Conservation (phyloP, 2,113 vertebrate genomes). For the Clarias macrocephalus region DNA sequence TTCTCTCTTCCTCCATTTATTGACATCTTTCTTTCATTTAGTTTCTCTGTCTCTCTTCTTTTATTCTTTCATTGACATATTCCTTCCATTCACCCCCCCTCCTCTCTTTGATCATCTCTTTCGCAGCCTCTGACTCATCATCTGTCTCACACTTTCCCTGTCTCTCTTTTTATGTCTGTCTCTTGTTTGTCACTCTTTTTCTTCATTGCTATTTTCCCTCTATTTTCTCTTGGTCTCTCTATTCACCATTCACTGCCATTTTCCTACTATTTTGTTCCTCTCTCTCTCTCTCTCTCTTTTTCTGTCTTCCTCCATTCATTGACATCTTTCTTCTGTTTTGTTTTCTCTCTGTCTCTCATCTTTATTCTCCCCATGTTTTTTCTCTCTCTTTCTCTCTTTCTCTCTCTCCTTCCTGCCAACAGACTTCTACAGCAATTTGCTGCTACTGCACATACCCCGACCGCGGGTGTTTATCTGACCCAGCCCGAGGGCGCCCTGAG, state of each 20-base stretch:
- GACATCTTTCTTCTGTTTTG: no score
- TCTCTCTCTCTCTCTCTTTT: background rate
- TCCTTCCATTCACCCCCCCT: background rate
- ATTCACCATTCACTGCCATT: background rate
- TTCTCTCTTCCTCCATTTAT: background rate
- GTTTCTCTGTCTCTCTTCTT: background rate
- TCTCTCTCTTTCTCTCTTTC: background rate
- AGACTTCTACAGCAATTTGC: constrained; percentile 54
- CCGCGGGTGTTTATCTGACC: constrained; percentile 34
- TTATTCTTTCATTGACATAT: constrained; percentile 8
- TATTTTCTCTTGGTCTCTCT: constrained; percentile 37
- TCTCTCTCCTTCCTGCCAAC: constrained; percentile 48
- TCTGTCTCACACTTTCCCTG: background rate
- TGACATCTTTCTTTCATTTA: background rate
- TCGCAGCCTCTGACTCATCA: background rate
- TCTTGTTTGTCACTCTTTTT: constrained; percentile 33
- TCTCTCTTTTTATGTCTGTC: background rate
- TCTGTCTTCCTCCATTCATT: background rate
- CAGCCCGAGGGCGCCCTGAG: constrained; percentile 24
- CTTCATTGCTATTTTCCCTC: background rate
- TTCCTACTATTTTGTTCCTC: background rate
- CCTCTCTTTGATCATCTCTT: background rate
- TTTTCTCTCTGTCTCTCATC: no score
- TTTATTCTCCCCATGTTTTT: no score
- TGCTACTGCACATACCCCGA: constrained; percentile 48